A percentile compares a stretch with the other conserved stretches of the same genome.
These are phyloP conservation scores for Pontoporia blainvillei DNA, from an alignment of 2,113 vertebrate genomes.

Conservation along the genomic window DNA sequence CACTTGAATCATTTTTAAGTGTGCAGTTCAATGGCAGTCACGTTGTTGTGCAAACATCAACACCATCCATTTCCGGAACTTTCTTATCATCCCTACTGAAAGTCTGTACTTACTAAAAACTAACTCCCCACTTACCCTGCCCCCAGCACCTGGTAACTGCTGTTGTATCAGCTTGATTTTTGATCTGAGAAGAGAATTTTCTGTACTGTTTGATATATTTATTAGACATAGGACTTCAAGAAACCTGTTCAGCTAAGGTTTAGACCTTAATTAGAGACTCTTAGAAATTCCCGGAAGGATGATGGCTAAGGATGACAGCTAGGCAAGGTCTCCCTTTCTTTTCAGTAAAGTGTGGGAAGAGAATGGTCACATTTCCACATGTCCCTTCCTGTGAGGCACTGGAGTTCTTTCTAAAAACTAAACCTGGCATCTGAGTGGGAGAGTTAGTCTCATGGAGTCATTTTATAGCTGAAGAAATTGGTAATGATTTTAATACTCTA, in stretches of 20 bases:
- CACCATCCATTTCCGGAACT: background rate
- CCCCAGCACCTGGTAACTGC: background rate
- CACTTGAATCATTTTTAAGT: background rate
- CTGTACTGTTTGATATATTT: background rate
- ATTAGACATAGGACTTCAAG: background rate
- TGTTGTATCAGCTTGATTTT: background rate
- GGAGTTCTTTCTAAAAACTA: background rate
- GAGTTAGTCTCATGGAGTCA: background rate
- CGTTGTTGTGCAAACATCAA: background rate
- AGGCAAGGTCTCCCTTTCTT: background rate
- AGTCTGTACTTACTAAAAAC: background rate
- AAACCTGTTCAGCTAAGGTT: background rate
- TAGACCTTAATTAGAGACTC: background rate
- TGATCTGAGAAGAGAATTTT: background rate
- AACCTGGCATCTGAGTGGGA: background rate
- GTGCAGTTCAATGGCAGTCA: background rate
- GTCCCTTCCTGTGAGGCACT: background rate
- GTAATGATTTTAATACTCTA: background rate
- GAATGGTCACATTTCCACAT: background rate
- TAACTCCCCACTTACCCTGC: background rate
- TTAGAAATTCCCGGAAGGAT: background rate
- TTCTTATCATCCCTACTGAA: background rate
- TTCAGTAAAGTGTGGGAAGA: background rate
- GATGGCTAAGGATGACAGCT: background rate
- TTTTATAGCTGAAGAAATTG: background rate